These are phyloP conservation scores for Rutpela maculata DNA, from an alignment of 2,888 invertebrate genomes.

Conservation along the genomic window DNA sequence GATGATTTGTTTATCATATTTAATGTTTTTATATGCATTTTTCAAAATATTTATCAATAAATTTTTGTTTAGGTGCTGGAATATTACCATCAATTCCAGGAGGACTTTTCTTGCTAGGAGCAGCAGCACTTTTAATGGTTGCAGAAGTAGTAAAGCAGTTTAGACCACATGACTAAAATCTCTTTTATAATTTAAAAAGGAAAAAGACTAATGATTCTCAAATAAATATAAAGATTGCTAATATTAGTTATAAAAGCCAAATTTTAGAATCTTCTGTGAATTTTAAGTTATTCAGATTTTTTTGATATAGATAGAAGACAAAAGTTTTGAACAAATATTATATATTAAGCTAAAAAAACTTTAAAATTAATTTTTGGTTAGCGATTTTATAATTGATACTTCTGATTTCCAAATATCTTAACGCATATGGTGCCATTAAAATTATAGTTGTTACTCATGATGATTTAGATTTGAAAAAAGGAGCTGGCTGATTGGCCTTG, in stretches of 20 bases:
- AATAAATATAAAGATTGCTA: background rate
- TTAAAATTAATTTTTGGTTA: no score
- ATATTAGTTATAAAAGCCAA: background rate
- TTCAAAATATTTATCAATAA: background rate
- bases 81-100: constrained; percentile 53
- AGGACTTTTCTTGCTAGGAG: constrained; percentile 56
- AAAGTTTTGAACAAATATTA: no score
- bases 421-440: no score
- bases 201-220: background rate
- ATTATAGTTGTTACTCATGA: no score
- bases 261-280: background rate
- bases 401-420: no score
- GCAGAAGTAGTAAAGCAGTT: constrained; percentile 50
- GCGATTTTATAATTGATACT: no score
- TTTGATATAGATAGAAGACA: no score
- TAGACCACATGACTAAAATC: background rate
- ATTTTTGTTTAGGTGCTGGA: constrained; percentile 49
- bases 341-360: no score
- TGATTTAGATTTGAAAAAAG: no score
- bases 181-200: background rate
- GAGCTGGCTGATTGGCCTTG: no score
- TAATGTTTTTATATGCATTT: background rate
- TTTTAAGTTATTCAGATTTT: no score
- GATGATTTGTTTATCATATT: background rate
- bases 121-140: constrained; percentile 49